phyloP scores from a whole-genome alignment of 2,888 invertebrate species.

The Quadriops clusia region DNA sequence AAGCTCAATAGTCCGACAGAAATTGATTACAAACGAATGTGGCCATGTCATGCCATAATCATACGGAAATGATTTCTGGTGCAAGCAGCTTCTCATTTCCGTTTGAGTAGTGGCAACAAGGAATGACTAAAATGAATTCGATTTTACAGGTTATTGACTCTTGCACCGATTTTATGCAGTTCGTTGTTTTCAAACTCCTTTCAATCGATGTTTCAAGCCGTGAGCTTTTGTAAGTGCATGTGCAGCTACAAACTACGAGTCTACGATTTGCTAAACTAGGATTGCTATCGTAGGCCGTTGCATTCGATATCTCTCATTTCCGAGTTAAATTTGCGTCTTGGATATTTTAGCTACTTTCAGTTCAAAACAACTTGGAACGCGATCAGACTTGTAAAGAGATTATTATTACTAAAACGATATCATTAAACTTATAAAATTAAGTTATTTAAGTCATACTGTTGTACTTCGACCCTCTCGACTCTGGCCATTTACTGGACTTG shows the following conservation, averaged over 20 bases:
- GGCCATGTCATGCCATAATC: too few relatives aligned
- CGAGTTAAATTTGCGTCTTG: slow-evolving; percentile 13
- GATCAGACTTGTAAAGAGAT: slow-evolving; percentile 18
- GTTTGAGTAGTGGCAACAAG: slow-evolving; percentile 2
- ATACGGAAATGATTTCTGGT: slow-evolving; percentile 10
- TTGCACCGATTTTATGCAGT: slow-evolving; percentile 19
- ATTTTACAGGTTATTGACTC: slow-evolving; percentile 21
- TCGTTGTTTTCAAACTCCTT: slow-evolving; percentile 17
- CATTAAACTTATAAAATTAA: not conserved
- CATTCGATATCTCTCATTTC: too few relatives aligned
- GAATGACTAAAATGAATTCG: slow-evolving; percentile 1
- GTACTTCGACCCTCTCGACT: slow-evolving; percentile 1
- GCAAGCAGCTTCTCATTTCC: slow-evolving; percentile 10
- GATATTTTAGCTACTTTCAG: slow-evolving; percentile 16
- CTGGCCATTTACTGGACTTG: not conserved
- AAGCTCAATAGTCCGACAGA: not conserved
- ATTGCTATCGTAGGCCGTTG: slow-evolving; percentile 19
- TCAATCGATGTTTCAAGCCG: slow-evolving; percentile 18
- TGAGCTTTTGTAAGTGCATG: slow-evolving; percentile 12
- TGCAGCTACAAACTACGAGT: slow-evolving; percentile 14
- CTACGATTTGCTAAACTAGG: slow-evolving; percentile 17
- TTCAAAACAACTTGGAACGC: slow-evolving; percentile 19
- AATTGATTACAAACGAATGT: slow-evolving; percentile 4
- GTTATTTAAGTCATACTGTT: not conserved
- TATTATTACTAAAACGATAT: not conserved